Conservation (phyloP, 2,888 invertebrate genomes). For the Bombylius discolor region DNA sequence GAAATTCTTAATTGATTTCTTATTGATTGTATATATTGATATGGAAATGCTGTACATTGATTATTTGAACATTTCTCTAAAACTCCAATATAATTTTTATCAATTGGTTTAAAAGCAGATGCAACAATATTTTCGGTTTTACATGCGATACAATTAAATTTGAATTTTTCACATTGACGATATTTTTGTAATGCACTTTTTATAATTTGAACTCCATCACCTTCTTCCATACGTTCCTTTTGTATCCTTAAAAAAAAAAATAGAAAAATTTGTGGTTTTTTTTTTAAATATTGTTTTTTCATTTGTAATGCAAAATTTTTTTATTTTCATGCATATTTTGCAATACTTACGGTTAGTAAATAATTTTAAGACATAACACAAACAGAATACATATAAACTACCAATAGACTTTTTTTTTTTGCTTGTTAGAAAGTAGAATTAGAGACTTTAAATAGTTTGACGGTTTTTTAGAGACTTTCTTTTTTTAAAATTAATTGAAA, state of each 20-base stretch:
- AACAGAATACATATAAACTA: too few relatives aligned
- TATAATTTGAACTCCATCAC: slow-evolving; percentile 23
- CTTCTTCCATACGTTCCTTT: slow-evolving; percentile 36
- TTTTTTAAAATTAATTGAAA: too few relatives aligned
- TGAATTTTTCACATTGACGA: slow-evolving; percentile 49
- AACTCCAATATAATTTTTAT: slow-evolving; percentile 24
- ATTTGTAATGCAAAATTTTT: too few relatives aligned
- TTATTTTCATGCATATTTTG: too few relatives aligned
- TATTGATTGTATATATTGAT: slow-evolving; percentile 52
- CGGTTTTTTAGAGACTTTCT: too few relatives aligned
- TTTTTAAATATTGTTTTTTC: too few relatives aligned
- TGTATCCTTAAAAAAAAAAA: slow-evolving; percentile 18
- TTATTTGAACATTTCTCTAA: slow-evolving; percentile 60
- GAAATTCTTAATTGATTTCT: slow-evolving; percentile 59
- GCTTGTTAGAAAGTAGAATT: too few relatives aligned
- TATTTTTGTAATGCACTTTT: slow-evolving; percentile 39
- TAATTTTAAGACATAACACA: too few relatives aligned
- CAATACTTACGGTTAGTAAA: too few relatives aligned
- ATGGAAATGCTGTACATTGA: slow-evolving; percentile 52
- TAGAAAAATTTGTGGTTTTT: too few relatives aligned
- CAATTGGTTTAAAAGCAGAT: slow-evolving; percentile 42
- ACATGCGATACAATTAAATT: slow-evolving; percentile 49
- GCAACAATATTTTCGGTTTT: slow-evolving; percentile 43
- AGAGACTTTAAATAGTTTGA: too few relatives aligned
- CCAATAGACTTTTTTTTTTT: too few relatives aligned